Evolutionary conservation across 2,113 vertebrate species (phyloP), one percentile per base, ranked within the genome.

Genomic region (Stigmatopora nigra): DNA sequence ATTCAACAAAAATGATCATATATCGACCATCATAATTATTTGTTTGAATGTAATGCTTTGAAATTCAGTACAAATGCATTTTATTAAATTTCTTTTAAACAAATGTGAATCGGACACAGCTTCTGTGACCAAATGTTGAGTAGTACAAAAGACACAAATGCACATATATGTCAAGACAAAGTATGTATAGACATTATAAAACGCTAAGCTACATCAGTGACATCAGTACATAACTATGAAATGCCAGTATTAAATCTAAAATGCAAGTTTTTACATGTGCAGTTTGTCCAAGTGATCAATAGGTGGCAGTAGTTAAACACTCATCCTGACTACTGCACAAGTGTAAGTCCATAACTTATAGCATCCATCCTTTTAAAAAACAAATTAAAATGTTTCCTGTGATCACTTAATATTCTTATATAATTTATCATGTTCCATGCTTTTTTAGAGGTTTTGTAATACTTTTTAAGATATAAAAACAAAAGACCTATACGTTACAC

Each of bases 51-150:
- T 52, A 65, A 65, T 53, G 15, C 67, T 70, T 71, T 25, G 67
- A 84, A 78, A 80, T 63, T 76, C 68, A 58, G 61, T 88, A 86
- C 85, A 90, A 88, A 87, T 85, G 73, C 84, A 87, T 87, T 56
- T 66, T 64, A 22, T 70, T 73, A 83, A 71, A 82, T 87, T 86
- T 52, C 48, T 74, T 73, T 85, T 72, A 57, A 82, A 84, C 80
- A 87, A 90, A 88, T 65, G 75, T 44, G 70, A 78, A 49, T 80
- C 78, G 78, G 73, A 83, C 80, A 86, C 72, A 46, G 69, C n/a
- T 71, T 64, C 57, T 74, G 68, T 71, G 64, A 66, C 68, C 70
- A 75, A 45, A 66, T 60, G 22, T 81, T 71, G n/a, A 59, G 51
- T 61, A 65, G 78, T 82, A 86, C 69, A 86, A 86, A 89, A 86